Base-by-base conservation (phyloP, 1,140 invertebrate species). In the Zaprionus kolodkinae region DNA sequence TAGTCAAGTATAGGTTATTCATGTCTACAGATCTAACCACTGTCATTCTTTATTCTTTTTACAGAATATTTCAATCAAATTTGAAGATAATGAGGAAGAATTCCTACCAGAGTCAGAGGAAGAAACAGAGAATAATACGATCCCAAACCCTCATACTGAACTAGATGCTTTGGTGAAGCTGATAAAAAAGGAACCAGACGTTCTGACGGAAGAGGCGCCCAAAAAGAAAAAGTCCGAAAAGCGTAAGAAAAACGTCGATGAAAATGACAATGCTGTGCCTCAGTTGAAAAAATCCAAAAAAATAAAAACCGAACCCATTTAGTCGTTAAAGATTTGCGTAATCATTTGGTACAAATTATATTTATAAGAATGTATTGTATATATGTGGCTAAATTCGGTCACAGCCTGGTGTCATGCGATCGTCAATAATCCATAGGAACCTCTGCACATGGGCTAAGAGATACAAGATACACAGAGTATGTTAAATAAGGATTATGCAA, bases 261-360 rank as follows among this genome's bases (percentile, higher is more conserved):
- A 52, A 3, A 13, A 33, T 7, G 61, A 70, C n/a, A 50, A 45
- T 11, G 50, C 30, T 55, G 64, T 66, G n/a, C 30, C 54, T 12
- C 62, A 72, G 13, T 15, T 78, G 54, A 87, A 88, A 68, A 89
- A 89, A 89, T 30, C 67, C 1, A 89, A 81, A 70, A 76, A 70
- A 88, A 88, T 89, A 89, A 88, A 88, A 88, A 54, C 21, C 9
- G 84, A 88, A 62, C 84, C 81, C 10, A 33, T 89, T 52, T 79
- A 88, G 64, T 38, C 30, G 25, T 48, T 52, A 43, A 62, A 50
- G 15, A 71, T 70, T 67, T 40, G 30, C 43, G 17, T 52, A 54
- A 48, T 72, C 21, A 57, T 21, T 33, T 62, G 74, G 68, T 82
- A 72, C 66, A 71, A 81, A 87, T 48, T 87, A 87, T 60, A 54